phyloP scores from a whole-genome alignment of 2,113 vertebrate species.

The Siniperca knerii region DNA sequence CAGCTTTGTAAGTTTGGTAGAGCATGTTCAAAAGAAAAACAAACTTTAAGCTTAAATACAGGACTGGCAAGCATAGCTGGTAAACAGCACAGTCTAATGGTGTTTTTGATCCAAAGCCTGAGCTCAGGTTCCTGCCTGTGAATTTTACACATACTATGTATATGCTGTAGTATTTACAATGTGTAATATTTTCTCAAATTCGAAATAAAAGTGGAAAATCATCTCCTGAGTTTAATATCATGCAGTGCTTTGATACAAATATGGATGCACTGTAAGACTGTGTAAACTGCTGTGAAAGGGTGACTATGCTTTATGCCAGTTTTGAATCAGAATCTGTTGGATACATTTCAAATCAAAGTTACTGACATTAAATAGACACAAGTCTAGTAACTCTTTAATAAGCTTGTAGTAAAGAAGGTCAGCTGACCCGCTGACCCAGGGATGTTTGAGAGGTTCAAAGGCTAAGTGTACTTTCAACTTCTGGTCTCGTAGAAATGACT shows the following conservation, averaged over 20 bases:
- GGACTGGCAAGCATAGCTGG: too few relatives aligned
- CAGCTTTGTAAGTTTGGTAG: too few relatives aligned
- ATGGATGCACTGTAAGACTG: background rate
- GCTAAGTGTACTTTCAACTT: too few relatives aligned
- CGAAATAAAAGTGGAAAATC: background rate
- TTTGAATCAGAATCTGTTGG: background rate
- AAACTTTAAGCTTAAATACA: too few relatives aligned
- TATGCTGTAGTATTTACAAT: background rate
- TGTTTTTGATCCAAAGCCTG: too few relatives aligned
- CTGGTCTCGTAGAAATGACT: background rate
- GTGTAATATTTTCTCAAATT: background rate
- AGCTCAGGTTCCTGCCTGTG: too few relatives aligned
- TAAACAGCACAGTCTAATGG: too few relatives aligned
- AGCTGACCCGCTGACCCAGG: constrained; percentile 8
- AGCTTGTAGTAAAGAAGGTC: background rate
- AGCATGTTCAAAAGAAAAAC: background rate
- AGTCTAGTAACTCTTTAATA: background rate
- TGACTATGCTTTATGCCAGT: too few relatives aligned
- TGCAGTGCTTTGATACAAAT: background rate
- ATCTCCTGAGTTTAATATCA: background rate
- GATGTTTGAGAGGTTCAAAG: background rate
- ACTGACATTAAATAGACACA: background rate
- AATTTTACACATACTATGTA: background rate
- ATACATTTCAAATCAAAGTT: background rate
- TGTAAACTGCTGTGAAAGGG: background rate